phyloP scores from a whole-genome alignment of 1,140 invertebrate genomes.

The Pararge aegeria region DNA sequence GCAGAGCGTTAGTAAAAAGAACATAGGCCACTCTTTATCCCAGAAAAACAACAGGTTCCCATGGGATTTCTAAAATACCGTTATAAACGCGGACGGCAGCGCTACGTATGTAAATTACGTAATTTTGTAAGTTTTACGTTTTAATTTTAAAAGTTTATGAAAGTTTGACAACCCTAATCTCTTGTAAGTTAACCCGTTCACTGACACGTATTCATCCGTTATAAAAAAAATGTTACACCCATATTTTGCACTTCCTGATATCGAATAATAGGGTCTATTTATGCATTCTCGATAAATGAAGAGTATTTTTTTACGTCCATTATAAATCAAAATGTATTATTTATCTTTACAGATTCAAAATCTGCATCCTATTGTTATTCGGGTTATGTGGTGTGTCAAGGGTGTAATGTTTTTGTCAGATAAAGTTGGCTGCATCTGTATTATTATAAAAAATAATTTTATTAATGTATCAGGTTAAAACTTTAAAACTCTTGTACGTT shows the following conservation, averaged over 20 bases:
- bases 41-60: too few species aligned
- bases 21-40: too few species aligned
- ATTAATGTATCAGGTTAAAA: too few species aligned
- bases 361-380: slow-evolving; percentile 79
- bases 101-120: too few species aligned
- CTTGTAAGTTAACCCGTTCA: slow-evolving; percentile 72
- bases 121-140: too few species aligned
- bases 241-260: slow-evolving; percentile 78
- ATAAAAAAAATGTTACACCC: slow-evolving; percentile 75
- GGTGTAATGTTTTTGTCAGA: slow-evolving; percentile 72
- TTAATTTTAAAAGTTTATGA: neutral
- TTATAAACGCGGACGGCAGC: too few species aligned
- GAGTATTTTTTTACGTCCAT: slow-evolving; percentile 77
- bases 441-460: too few species aligned
- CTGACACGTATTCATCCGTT: slow-evolving; percentile 66
- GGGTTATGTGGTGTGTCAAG: slow-evolving; percentile 75
- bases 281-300: slow-evolving; percentile 78
- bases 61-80: too few species aligned
- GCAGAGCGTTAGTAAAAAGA: too few species aligned
- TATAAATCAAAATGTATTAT: slow-evolving; percentile 80
- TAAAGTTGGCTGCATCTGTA: slow-evolving; percentile 39
- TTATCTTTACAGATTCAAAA: slow-evolving; percentile 76
- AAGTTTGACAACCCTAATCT: slow-evolving; percentile 29
- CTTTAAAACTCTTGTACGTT: too few species aligned
- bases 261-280: slow-evolving; percentile 78